A percentile compares a stretch with the other conserved stretches of the same genome.
These are phyloP conservation scores for Tachystola acroxantha DNA, from an alignment of 2,888 invertebrate species.

Conservation along the genomic window DNA sequence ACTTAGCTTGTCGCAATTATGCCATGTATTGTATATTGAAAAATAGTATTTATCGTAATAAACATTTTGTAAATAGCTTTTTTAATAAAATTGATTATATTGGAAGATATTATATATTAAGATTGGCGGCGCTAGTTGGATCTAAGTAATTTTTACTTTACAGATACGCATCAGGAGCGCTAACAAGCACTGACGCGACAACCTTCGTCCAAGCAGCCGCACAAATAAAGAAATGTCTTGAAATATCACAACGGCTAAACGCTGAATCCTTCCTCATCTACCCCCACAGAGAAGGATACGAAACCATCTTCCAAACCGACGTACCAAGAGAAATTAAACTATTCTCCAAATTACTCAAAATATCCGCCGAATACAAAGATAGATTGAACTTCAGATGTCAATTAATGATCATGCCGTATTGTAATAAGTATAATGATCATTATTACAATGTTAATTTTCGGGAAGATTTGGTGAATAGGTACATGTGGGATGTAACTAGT, in stretches of 20 bases:
- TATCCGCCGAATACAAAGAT: slow-evolving; percentile 81
- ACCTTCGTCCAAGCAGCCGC: slow-evolving; percentile 79
- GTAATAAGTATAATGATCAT: slow-evolving; percentile 14
- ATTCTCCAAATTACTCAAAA: slow-evolving; percentile 78
- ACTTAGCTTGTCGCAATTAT: too few species aligned
- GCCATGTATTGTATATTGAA: too few species aligned
- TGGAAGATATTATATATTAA: too few species aligned
- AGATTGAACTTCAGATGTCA: slow-evolving; percentile 80
- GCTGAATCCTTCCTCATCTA: slow-evolving; percentile 81
- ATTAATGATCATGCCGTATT: slow-evolving; percentile 74
- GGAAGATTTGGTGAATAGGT: slow-evolving; percentile 66
- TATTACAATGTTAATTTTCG: slow-evolving; percentile 28
- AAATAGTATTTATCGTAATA: too few species aligned
- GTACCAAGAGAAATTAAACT: slow-evolving; percentile 78
- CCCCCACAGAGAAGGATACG: slow-evolving; percentile 80
- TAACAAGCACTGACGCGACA: slow-evolving; percentile 78
- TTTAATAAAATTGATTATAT: too few species aligned
- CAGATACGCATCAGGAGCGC: slow-evolving; percentile 80
- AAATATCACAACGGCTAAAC: slow-evolving; percentile 78
- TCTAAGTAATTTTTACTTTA: too few species aligned
- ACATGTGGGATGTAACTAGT: slow-evolving; percentile 81
- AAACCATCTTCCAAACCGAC: slow-evolving; percentile 78
- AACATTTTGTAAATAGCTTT: too few species aligned
- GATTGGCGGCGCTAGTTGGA: too few species aligned
- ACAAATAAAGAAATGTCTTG: slow-evolving; percentile 80